Evolutionary conservation across 2,113 vertebrate genomes (phyloP), one percentile per base, ranked within the genome.

Genomic region (Lepus americanus): DNA sequence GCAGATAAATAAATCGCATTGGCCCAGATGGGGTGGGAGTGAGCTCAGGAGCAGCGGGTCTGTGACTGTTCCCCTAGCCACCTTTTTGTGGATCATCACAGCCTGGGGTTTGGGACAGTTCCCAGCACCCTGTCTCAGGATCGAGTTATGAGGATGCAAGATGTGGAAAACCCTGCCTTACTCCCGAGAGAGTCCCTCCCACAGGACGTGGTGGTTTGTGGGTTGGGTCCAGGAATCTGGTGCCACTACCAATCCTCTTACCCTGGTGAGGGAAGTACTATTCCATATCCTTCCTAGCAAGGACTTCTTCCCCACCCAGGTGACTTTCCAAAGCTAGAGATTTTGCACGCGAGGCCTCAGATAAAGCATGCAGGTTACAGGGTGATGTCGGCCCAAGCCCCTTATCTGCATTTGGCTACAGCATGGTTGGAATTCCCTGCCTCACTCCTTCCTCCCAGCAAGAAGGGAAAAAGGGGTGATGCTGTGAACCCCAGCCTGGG

Each of bases 1-100:
- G 93, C 96, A 97, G 98, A 98, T 98, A 98, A 98, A 98, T 98
- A 98, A 97, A 97, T 96, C 96, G 93, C 67, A 87, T 77, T 87
- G 95, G 88, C 55, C 92, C 95, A 67, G 23, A 95, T 69, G 96
- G 63, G 78, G 66, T 69, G 76, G 51, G 80, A 44, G 44, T 44
- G 44, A 44, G 44, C 44, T 44, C 44, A 44, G 44, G 44, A 7
- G 44, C 44, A 44, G 44, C 17, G 44, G 44, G 44, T 6, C 44
- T 44, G 44, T 44, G 44, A 44, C 44, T 44, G 44, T 44, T 44
- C 44, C 77, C 51, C 53, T 20, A 36, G n/a, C 29, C 77, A 66
- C 59, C 29, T 72, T 85, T 89, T 77, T 70, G 69, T 49, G 80
- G 96, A 0, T 69, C 39, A 17, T 87, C 92, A 97, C 81, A 92